Evolutionary conservation across 2,797 vertebrate species (phyloP).

Genomic region (Gymnopithys bicolor): DNA sequence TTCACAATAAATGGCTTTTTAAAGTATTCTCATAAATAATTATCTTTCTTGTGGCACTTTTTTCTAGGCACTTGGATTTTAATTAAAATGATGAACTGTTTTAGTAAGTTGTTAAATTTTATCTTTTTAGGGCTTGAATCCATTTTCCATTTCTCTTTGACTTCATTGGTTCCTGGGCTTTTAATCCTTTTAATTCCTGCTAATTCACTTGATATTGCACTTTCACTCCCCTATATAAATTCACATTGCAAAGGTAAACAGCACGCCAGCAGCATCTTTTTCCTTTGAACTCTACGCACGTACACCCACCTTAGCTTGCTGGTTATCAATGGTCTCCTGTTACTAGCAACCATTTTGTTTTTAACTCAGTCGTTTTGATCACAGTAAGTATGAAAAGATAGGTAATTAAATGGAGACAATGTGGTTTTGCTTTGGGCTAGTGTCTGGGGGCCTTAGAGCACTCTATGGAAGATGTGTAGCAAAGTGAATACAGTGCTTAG

Average conservation of each 20-base stretch:
- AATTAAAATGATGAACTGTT: constrained; percentile 71
- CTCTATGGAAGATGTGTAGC: background rate
- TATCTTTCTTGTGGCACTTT: constrained; percentile 61
- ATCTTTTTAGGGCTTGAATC: constrained; percentile 35
- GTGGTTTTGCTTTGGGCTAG: background rate
- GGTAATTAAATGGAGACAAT: background rate
- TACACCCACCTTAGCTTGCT: background rate
- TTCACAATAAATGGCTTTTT: constrained; percentile 58
- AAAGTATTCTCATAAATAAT: constrained; percentile 68
- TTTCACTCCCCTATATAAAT: constrained; percentile 12
- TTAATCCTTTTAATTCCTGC: constrained; percentile 26
- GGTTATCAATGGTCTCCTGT: background rate
- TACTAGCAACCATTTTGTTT: background rate
- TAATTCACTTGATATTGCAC: background rate
- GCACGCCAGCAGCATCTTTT: background rate
- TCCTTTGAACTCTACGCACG: background rate
- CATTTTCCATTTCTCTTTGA: constrained; percentile 15
- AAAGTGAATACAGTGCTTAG: background rate
- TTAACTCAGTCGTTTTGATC: background rate
- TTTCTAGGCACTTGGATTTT: constrained; percentile 59
- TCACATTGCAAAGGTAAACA: background rate
- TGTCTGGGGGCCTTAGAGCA: background rate
- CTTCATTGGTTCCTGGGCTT: background rate
- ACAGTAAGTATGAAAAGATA: background rate
- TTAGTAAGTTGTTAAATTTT: constrained; percentile 72